A percentile compares a stretch with the other conserved stretches of the same genome.
phyloP scores from a whole-genome alignment of 2,113 vertebrate genomes.

The Diadophis punctatus region DNA sequence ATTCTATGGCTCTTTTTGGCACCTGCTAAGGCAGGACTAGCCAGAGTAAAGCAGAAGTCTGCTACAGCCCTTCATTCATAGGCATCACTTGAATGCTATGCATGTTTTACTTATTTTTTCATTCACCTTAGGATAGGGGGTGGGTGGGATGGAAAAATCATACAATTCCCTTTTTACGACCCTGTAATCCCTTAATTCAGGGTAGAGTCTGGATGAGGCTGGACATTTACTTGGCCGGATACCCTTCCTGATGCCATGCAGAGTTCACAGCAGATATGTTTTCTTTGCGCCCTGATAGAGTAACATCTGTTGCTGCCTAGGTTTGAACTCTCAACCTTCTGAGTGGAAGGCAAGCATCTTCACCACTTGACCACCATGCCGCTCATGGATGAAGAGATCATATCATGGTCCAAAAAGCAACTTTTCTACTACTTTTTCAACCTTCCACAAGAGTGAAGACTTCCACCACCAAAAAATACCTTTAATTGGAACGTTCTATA shows the following conservation, averaged over 20 bases:
- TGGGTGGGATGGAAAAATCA: slow-evolving; percentile 19
- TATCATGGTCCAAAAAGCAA: slow-evolving; percentile 52
- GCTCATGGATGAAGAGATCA: slow-evolving; percentile 17
- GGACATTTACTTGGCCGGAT: neutral
- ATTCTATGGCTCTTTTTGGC: slow-evolving; percentile 61
- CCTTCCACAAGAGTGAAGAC: neutral
- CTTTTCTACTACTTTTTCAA: slow-evolving; percentile 33
- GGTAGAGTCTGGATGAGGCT: neutral
- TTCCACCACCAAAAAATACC: neutral
- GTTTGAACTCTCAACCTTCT: neutral
- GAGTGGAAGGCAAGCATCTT: neutral
- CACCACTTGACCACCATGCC: neutral
- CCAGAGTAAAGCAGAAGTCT: slow-evolving; percentile 66
- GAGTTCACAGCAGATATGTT: neutral
- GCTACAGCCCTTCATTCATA: slow-evolving; percentile 70
- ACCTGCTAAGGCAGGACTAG: slow-evolving; percentile 50
- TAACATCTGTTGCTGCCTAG: neutral
- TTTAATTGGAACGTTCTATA: neutral
- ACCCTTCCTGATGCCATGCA: neutral
- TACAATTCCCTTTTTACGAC: neutral
- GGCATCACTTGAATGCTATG: slow-evolving; percentile 69
- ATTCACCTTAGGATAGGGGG: slow-evolving; percentile 48
- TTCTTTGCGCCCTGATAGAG: neutral
- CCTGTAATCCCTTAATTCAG: neutral
- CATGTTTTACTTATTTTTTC: slow-evolving; percentile 58